Percentiles rank a stretch among this genome's conserved stretches.
Evolutionary conservation across 2,113 vertebrate species (phyloP).

Genomic region (Bufo bufo): DNA sequence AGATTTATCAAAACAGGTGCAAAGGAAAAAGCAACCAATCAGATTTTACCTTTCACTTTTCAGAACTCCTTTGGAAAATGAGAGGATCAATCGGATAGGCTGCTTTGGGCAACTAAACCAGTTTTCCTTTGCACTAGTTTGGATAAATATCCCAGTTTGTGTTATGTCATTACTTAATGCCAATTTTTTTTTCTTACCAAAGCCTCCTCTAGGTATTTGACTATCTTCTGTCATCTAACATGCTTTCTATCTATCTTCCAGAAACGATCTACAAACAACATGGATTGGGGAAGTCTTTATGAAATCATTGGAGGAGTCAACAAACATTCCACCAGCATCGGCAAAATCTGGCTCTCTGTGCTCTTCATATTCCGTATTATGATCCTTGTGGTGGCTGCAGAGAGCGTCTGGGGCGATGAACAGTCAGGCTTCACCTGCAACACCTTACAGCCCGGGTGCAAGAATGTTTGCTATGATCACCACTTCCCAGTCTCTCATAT

Average conservation of each 20-base stretch:
- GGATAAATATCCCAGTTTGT: background rate
- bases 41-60: too few species aligned
- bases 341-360: constrained; percentile 96
- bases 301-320: constrained; percentile 89
- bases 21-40: too few species aligned
- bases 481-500: constrained; percentile 97
- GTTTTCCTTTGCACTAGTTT: too few species aligned
- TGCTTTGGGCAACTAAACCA: too few species aligned
- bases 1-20: too few species aligned
- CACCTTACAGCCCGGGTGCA: constrained; percentile 93
- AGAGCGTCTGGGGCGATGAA: constrained; percentile 96
- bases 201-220: background rate
- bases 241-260: constrained; percentile 58
- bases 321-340: constrained; percentile 92
- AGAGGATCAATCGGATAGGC: too few species aligned
- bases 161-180: background rate
- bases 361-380: constrained; percentile 97
- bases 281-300: constrained; percentile 89
- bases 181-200: too few species aligned
- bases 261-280: constrained; percentile 64
- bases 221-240: background rate
- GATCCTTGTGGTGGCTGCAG: constrained; percentile 93
- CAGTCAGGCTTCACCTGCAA: constrained; percentile 94
- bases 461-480: constrained; percentile 96
- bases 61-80: too few species aligned